Conservation (phyloP, 2,113 vertebrate genomes). For the Thamnaconus septentrionalis region DNA sequence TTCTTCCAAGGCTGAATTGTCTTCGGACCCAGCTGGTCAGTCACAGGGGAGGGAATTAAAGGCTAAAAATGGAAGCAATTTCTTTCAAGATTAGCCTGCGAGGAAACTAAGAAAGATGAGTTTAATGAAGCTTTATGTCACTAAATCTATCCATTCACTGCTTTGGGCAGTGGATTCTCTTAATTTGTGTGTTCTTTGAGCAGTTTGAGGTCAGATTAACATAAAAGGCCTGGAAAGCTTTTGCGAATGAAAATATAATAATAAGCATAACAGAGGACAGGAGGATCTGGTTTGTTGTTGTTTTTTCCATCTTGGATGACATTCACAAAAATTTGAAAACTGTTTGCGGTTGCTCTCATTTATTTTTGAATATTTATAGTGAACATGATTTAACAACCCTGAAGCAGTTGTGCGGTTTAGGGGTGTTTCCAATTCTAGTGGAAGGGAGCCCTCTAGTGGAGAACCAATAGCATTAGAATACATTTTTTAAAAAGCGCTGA, state of each 20-base stretch:
- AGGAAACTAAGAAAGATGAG: constrained; percentile 56
- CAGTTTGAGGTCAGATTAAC: constrained; percentile 11
- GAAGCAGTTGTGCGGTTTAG: too few species aligned
- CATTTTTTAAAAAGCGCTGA: neutral
- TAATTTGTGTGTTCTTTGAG: constrained; percentile 19
- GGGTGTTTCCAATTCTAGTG: too few species aligned
- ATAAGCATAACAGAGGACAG: too few species aligned
- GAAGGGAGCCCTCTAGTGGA: constrained; percentile 69
- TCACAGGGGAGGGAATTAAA: constrained; percentile 65
- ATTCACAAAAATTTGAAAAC: too few species aligned
- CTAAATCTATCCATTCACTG: constrained; percentile 32
- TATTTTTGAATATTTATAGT: too few species aligned
- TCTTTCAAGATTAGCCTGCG: constrained; percentile 61
- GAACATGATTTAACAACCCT: too few species aligned
- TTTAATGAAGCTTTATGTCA: constrained; percentile 55
- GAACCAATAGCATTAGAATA: constrained; percentile 11
- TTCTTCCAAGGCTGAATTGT: constrained; percentile 38
- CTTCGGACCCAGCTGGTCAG: constrained; percentile 58
- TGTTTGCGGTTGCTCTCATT: too few species aligned
- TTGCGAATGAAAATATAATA: neutral
- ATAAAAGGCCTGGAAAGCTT: constrained; percentile 10
- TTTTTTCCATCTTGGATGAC: too few species aligned
- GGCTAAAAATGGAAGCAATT: constrained; percentile 71
- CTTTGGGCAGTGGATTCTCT: constrained; percentile 2
- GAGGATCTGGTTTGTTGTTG: too few species aligned